phyloP scores from a whole-genome alignment of 2,797 vertebrate species.

The Carapus acus region DNA sequence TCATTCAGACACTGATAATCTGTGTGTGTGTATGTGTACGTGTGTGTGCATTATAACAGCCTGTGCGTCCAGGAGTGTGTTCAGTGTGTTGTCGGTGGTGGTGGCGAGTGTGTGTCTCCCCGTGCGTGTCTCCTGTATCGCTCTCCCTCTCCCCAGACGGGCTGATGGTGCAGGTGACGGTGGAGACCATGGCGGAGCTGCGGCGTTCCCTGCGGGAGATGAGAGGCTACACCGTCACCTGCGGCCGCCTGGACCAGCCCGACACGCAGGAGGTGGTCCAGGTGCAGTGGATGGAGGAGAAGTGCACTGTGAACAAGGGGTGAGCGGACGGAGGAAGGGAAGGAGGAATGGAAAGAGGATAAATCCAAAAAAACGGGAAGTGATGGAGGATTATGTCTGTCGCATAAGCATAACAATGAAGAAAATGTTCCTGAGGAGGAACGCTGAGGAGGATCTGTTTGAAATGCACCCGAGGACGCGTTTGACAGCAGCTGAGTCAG shows the following conservation, averaged over 20 bases:
- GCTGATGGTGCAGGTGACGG: slow-evolving; percentile 96
- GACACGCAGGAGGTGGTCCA: slow-evolving; percentile 92
- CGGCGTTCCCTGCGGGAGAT: slow-evolving; percentile 90
- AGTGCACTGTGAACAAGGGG: slow-evolving; percentile 92
- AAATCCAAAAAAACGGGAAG: too few species aligned
- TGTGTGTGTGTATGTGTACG: slow-evolving; percentile 63
- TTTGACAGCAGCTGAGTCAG: too few species aligned
- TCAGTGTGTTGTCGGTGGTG: slow-evolving; percentile 33
- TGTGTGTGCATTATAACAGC: slow-evolving; percentile 58
- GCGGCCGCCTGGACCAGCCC: slow-evolving; percentile 86
- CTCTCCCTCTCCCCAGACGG: slow-evolving; percentile 79
- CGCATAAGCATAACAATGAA: too few species aligned
- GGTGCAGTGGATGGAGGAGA: slow-evolving; percentile 93
- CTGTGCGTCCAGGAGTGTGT: slow-evolving; percentile 45
- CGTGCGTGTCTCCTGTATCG: slow-evolving; percentile 62
- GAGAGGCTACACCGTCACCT: slow-evolving; percentile 93
- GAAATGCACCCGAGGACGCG: too few species aligned
- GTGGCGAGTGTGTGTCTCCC: too few species aligned
- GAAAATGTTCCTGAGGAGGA: too few species aligned
- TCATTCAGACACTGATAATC: slow-evolving; percentile 54
- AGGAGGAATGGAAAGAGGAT: too few species aligned
- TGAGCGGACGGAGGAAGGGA: slow-evolving; percentile 63
- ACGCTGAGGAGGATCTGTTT: too few species aligned
- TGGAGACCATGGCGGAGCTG: slow-evolving; percentile 93
- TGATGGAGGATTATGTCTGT: too few species aligned